Conservation (phyloP, 2,888 invertebrate genomes). For the Herminia tarsipennalis region DNA sequence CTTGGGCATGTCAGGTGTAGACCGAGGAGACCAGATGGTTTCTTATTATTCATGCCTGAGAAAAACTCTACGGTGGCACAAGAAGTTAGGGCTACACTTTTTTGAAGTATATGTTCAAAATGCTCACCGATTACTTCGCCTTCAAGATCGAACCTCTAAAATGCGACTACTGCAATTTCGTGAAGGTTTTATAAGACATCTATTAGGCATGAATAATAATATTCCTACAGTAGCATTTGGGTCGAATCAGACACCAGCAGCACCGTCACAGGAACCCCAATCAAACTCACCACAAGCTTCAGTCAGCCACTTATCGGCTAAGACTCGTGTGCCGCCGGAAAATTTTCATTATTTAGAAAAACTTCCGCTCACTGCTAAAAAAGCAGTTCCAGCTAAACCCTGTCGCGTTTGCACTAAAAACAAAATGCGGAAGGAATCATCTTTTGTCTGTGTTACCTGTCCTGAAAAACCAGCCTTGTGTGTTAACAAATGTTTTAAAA, state of each 20-base stretch:
- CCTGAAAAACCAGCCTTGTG: too few species aligned
- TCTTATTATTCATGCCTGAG: constrained; percentile 25
- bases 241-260: too few species aligned
- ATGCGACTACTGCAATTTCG: constrained; percentile 19
- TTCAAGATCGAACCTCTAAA: constrained; percentile 18
- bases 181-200: constrained; percentile 18
- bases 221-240: neutral
- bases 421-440: constrained; percentile 8
- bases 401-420: constrained; percentile 17
- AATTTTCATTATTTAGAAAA: constrained; percentile 13
- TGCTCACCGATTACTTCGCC: constrained; percentile 15
- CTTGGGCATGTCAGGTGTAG: constrained; percentile 34
- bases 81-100: constrained; percentile 21
- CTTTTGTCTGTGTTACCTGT: too few species aligned
- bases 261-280: too few species aligned
- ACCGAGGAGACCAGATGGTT: constrained; percentile 27
- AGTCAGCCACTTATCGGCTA: too few species aligned
- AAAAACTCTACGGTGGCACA: constrained; percentile 29
- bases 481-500: too few species aligned
- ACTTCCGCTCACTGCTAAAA: constrained; percentile 11
- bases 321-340: constrained; percentile 1
- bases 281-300: too few species aligned
- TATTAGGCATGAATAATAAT: constrained; percentile 5
- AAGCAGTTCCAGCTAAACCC: constrained; percentile 10
- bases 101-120: constrained; percentile 17